A percentile compares a stretch with the other conserved stretches of the same genome.
Conservation (phyloP, 2,888 invertebrate genomes). For the Drosophila mayaguana region DNA sequence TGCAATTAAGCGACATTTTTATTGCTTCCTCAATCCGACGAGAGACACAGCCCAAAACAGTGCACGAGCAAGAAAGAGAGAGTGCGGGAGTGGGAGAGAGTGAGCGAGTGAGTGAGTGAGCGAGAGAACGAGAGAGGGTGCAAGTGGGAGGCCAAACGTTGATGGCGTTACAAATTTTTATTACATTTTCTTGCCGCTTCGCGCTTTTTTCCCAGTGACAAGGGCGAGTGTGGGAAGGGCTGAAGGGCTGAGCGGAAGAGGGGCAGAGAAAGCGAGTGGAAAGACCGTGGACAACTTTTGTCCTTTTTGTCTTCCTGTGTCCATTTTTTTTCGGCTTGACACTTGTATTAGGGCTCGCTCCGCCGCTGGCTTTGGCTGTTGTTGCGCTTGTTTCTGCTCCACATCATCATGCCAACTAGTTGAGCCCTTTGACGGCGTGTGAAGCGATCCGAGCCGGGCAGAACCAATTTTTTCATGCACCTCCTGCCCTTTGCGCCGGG, state of each 20-base stretch:
- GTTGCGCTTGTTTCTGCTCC: slow-evolving; percentile 23
- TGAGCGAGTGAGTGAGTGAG: slow-evolving; percentile 1
- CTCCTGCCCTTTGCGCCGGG: slow-evolving; percentile 23
- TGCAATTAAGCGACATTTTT: slow-evolving; percentile 79
- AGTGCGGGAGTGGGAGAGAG: slow-evolving; percentile 4
- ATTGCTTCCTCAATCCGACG: slow-evolving; percentile 68
- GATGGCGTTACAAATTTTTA: slow-evolving; percentile 73
- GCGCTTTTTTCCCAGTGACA: slow-evolving; percentile 65
- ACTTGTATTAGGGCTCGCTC: slow-evolving; percentile 51
- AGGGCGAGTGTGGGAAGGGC: slow-evolving; percentile 18
- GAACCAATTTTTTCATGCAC: slow-evolving; percentile 16
- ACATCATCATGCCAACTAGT: slow-evolving; percentile 53
- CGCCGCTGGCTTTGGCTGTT: slow-evolving; percentile 17
- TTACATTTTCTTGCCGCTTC: slow-evolving; percentile 71
- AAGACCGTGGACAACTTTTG: slow-evolving; percentile 39
- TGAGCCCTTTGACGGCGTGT: slow-evolving; percentile 67
- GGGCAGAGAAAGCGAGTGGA: neutral
- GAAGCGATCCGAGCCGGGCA: slow-evolving; percentile 40
- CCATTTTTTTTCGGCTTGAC: slow-evolving; percentile 50
- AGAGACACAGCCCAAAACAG: slow-evolving; percentile 12
- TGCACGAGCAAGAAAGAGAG: slow-evolving; percentile 1
- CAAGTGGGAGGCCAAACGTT: slow-evolving; percentile 36
- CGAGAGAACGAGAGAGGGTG: neutral
- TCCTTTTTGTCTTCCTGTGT: slow-evolving; percentile 31
- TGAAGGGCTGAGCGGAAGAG: neutral